These are phyloP conservation scores for Megalurothrips usitatus DNA, from an alignment of 2,888 invertebrate species.

Conservation along the genomic window DNA sequence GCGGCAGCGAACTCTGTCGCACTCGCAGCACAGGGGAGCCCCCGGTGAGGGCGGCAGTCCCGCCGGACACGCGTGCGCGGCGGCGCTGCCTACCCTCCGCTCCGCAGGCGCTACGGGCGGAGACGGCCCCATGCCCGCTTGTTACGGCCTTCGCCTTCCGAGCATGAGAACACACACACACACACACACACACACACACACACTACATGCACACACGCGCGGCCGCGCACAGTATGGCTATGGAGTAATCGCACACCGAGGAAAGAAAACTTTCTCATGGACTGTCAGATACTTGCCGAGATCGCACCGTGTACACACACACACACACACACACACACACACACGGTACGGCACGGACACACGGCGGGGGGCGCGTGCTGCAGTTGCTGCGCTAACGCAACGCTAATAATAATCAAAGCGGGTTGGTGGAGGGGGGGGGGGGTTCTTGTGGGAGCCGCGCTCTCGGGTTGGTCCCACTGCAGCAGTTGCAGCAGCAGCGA, in stretches of 20 bases:
- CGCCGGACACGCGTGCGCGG: no score
- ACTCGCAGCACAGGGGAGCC: background rate
- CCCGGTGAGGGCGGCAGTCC: no score
- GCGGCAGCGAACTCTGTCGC: no score
- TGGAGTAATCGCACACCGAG: background rate
- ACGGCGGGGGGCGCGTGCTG: background rate
- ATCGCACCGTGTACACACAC: background rate
- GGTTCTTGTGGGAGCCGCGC: background rate
- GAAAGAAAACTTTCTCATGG: constrained; percentile 20
- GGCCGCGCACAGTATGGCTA: background rate
- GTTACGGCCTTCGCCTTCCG: no score
- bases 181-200: background rate
- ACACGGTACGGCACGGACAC: background rate
- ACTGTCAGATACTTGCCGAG: background rate
- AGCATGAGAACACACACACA: background rate
- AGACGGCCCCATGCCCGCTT: no score
- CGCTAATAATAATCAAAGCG: background rate
- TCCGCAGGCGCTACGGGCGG: no score
- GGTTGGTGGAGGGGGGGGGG: no score
- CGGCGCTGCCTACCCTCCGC: no score
- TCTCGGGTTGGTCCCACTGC: no score
- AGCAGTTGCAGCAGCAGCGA: no score
- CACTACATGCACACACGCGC: background rate
- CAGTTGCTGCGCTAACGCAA: background rate
- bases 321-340: no score